Base-by-base conservation (phyloP, 2,888 invertebrate genomes). In the Xanthorhoe spadicearia region DNA sequence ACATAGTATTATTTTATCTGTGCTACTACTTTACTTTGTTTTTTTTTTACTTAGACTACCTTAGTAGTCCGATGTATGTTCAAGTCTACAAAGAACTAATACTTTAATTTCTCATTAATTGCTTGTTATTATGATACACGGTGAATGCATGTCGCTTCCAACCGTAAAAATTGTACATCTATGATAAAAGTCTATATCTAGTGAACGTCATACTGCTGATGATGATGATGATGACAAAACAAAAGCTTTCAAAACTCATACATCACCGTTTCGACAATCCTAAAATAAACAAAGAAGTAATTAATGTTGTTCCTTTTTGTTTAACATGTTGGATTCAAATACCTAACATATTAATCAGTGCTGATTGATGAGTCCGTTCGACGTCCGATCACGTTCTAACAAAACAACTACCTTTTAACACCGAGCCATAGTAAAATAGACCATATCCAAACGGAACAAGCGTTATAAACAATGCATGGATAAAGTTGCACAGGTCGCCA, bases 351-450 rank as follows among this genome's bases (percentile, higher is more conserved):
- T 72, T 76, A 73, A 77, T 76, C 74, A 75, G 71, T 66, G 66
- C 64, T 73, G 75, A 79, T 76, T 75, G 77, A 77, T 72, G 72
- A 71, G 73, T 70, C 69, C 64, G 56, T 64, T 69, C 58, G 61
- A 55, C 28, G 59, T 43, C 35, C 55, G 67, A 64, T 64, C 73
- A 70, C 70, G 71, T 70, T 46, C 56, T 55, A 54, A 62, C 65
- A 59, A 32, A 17, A 19, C 19, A 2, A 18, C 64, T 10, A 38
- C 38, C 65, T 8, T 13, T 28, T 9, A 6, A 15, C 28, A 4
- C 10, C 23, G 17, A 8, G 9, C 32, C 23, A n/a, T 28, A 46
- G 53, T 28, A 19, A 57, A 56, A 56, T 8, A 18, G 18, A 50
- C 61, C 51, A 18, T 64, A 61, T 46, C 23, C 10, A 18, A 13